Percentiles rank a stretch among this genome's conserved stretches.
phyloP scores from a whole-genome alignment of 2,113 vertebrate species.

The Pelecanus crispus region DNA sequence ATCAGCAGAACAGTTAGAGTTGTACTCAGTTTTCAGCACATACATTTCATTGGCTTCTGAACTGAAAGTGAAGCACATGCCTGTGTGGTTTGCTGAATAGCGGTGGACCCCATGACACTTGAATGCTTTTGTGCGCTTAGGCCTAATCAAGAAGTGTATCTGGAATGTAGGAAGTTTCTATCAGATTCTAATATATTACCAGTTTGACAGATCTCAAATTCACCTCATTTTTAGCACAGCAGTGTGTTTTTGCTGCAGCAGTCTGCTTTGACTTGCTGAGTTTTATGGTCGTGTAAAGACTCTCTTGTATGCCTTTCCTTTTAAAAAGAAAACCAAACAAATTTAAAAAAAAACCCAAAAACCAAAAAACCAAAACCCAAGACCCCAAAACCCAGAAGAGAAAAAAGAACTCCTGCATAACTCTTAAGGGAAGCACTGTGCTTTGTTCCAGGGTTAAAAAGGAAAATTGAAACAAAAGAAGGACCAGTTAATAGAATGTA shows the following conservation, averaged over 20 bases:
- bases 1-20: neutral
- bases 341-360: too few relatives aligned
- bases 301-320: neutral
- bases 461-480: neutral
- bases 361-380: neutral
- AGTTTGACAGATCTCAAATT: neutral
- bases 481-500: neutral
- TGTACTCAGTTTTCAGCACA: neutral
- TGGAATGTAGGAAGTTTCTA: neutral
- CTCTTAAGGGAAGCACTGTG: neutral
- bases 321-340: neutral
- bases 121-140: neutral
- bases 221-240: neutral
- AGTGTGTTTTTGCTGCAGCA: neutral
- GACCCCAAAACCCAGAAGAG: neutral
- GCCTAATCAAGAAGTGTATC: neutral
- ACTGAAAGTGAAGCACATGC: neutral
- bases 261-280: neutral
- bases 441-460: slow-evolving; percentile 13
- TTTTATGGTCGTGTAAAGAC: neutral
- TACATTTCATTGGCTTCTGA: neutral
- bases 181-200: neutral
- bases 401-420: neutral
- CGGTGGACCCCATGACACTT: neutral
- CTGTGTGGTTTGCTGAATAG: neutral